Percentiles rank a stretch among this genome's conserved stretches.
Conservation (phyloP, 2,888 invertebrate genomes). For the Scaptomyza reducta region DNA sequence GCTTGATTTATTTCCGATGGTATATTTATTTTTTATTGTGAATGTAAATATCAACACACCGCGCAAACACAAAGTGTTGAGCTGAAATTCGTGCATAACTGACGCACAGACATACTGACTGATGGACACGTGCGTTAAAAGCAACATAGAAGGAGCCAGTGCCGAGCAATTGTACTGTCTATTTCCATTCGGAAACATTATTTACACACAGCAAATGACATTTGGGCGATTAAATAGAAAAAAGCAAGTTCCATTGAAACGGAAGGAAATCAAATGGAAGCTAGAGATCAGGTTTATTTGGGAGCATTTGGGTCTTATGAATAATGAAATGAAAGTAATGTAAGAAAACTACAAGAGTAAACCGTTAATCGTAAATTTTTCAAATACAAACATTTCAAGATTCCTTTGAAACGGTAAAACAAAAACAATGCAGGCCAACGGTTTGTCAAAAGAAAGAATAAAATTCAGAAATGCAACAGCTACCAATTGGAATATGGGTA, state of each 20-base stretch:
- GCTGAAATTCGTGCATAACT: conserved; percentile 2
- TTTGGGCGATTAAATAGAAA: conserved; percentile 12
- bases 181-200: conserved; percentile 15
- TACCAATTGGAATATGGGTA: conserved; percentile 16
- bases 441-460: conserved; percentile 11
- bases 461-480: conserved; percentile 16
- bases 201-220: conserved; percentile 27
- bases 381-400: too few relatives aligned
- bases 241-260: conserved; percentile 12
- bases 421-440: background rate
- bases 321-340: background rate
- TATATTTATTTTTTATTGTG: conserved; percentile 54
- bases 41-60: conserved; percentile 41
- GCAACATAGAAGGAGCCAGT: conserved; percentile 13
- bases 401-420: background rate
- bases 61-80: conserved; percentile 16
- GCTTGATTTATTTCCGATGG: conserved; percentile 55
- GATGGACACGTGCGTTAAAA: background rate
- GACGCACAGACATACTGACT: background rate
- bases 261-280: conserved; percentile 1
- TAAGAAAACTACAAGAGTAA: background rate
- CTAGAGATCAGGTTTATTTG: background rate
- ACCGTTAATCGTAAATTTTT: too few relatives aligned
- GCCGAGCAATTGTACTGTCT: conserved; percentile 8
- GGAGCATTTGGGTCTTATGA: conserved; percentile 1